These are phyloP conservation scores for Syngnathoides biaculeatus DNA, from an alignment of 2,113 vertebrate species.

Conservation along the genomic window DNA sequence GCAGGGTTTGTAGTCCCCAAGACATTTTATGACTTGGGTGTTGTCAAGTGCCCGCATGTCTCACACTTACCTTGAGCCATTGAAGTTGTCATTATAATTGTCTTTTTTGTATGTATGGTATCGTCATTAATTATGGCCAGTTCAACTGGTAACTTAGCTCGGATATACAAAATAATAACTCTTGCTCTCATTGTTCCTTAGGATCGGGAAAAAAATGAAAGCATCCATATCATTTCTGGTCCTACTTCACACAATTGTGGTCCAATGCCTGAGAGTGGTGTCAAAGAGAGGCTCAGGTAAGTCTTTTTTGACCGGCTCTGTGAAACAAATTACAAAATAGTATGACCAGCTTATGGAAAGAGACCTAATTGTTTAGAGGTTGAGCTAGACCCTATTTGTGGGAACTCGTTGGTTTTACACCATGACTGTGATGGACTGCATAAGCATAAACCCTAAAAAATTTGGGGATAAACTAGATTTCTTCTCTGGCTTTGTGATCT, in stretches of 20 bases:
- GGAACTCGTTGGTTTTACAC: too few species aligned
- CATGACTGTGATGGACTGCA: too few species aligned
- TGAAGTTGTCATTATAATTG: conserved; percentile 18
- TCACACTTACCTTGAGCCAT: conserved; percentile 21
- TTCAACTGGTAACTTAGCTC: not conserved
- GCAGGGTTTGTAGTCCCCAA: not conserved
- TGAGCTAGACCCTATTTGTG: not conserved
- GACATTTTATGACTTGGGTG: not conserved
- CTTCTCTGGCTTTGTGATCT: too few species aligned
- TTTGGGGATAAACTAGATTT: too few species aligned
- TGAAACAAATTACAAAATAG: not conserved
- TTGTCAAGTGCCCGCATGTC: not conserved
- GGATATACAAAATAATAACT: conserved; percentile 19
- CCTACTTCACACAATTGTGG: conserved; percentile 85
- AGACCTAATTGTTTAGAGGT: not conserved
- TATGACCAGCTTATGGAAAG: not conserved
- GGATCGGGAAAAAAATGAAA: conserved; percentile 86
- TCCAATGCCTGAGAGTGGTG: conserved; percentile 93
- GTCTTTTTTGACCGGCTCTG: conserved; percentile 34
- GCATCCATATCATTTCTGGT: conserved; percentile 87
- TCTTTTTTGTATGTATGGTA: not conserved
- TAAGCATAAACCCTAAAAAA: too few species aligned
- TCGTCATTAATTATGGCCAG: not conserved
- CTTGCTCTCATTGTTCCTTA: conserved; percentile 37
- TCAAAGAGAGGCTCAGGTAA: conserved; percentile 98